Percentiles rank a stretch among this genome's conserved stretches.
These are phyloP conservation scores for Triplophysa bombifrons DNA, from an alignment of 2,797 vertebrate species.

Conservation along the genomic window DNA sequence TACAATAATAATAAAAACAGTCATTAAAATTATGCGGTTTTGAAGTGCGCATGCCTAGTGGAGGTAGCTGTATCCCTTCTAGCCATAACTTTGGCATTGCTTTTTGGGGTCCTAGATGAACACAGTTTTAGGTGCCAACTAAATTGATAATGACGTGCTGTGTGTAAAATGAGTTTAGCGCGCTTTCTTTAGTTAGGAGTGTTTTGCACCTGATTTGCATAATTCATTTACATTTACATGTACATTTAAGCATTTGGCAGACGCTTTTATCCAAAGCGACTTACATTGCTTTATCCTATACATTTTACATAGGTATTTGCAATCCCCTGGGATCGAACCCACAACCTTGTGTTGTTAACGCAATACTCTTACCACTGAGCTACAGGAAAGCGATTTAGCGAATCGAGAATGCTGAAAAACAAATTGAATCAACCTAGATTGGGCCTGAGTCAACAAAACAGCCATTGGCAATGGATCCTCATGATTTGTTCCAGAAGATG, in stretches of 20 bases:
- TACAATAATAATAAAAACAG: too few relatives aligned
- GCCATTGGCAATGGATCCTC: slow-evolving; percentile 19
- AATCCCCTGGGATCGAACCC: too few relatives aligned
- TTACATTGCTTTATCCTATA: too few relatives aligned
- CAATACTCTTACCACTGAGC: too few relatives aligned
- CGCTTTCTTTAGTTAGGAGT: neutral
- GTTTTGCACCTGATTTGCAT: neutral
- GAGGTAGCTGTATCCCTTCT: too few relatives aligned
- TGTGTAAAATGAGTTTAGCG: neutral
- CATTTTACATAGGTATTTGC: too few relatives aligned
- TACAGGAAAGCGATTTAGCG: neutral
- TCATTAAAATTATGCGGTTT: too few relatives aligned
- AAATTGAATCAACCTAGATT: neutral
- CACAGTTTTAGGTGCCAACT: neutral
- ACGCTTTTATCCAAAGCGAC: too few relatives aligned
- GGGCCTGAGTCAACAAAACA: slow-evolving; percentile 16
- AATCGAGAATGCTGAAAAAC: neutral
- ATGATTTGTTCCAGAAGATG: slow-evolving; percentile 26
- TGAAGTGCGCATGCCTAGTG: too few relatives aligned
- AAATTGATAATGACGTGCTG: neutral
- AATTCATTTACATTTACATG: neutral
- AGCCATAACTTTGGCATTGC: neutral
- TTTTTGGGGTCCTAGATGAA: neutral
- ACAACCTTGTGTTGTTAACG: too few relatives aligned
- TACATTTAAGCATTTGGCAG: too few relatives aligned